Evolutionary conservation across 2,113 vertebrate genomes (phyloP).

Genomic region (Pao palembangensis): DNA sequence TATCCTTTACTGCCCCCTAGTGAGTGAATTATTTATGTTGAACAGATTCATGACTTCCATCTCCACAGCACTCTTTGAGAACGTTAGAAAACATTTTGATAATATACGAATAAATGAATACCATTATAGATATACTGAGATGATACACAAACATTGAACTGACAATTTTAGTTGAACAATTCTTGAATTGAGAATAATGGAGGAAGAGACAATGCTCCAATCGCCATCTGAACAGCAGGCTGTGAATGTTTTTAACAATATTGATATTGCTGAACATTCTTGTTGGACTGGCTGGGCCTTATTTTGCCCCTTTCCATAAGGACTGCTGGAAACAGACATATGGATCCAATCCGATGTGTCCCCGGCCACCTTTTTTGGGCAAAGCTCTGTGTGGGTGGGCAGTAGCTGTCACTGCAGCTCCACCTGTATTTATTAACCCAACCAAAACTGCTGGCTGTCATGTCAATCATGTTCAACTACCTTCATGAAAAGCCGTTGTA

Average conservation of each 20-base stretch:
- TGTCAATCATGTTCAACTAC: constrained; percentile 59
- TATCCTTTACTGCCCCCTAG: too few species aligned
- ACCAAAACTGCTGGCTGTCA: constrained; percentile 46
- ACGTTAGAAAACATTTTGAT: too few species aligned
- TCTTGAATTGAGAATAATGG: too few species aligned
- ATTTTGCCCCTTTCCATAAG: constrained; percentile 35
- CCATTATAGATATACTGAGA: too few species aligned
- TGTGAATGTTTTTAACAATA: constrained; percentile 1
- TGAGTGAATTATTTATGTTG: too few species aligned
- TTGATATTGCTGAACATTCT: not conserved
- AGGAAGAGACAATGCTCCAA: too few species aligned
- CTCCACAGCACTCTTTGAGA: too few species aligned
- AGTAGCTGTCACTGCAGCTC: constrained; percentile 47
- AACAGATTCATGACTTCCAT: too few species aligned
- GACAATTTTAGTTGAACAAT: too few species aligned
- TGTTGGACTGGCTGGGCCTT: constrained; percentile 6
- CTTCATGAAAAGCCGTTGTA: constrained; percentile 41
- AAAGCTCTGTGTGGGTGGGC: constrained; percentile 45
- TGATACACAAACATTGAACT: too few species aligned
- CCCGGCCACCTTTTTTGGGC: constrained; percentile 28
- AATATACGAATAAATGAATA: too few species aligned
- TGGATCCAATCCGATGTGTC: constrained; percentile 48
- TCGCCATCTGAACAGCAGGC: not conserved
- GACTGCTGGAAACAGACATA: constrained; percentile 40
- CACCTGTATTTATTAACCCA: constrained; percentile 40